Base-by-base conservation (phyloP, 2,797 vertebrate species). In the Acanthurus tractus region DNA sequence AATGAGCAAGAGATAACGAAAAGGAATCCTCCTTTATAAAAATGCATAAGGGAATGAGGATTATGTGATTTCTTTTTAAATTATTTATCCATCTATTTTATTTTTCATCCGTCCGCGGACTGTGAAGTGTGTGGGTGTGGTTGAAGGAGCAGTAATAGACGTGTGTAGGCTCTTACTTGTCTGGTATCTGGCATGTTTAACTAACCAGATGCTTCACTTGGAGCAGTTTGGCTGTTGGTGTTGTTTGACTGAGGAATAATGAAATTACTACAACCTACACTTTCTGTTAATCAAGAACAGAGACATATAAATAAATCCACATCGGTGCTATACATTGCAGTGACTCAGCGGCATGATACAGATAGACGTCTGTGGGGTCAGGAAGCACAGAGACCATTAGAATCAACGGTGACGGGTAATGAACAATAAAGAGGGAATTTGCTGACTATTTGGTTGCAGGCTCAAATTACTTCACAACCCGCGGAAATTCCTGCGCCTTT, bases 371-470 rank as follows among this genome's bases (percentile, higher is more conserved):
- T 72, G 42, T 12, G 38, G 40, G 67, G 69, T 77, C 58, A 76
- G 72, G 54, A 73, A 74, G 62, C 73, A 23, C 40, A 22, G 57
- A 54, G 70, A 76, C 73, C 74, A 67, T 64, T 73, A 74, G 70
- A 87, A 74, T 82, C 55, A 58, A 79, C 71, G 67, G 11, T 52
- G 42, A 34, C 48, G 8, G 29, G 50, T 92, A 91, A 93, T 91
- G 83, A 92, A 90, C 72, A 78, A 85, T 89, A 89, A 92, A 92
- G 86, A 88, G 79, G 70, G 81, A 89, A 89, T 86, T 89, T 84
- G 86, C 78, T 85, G 82, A 89, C 87, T 88, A 82, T 34, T 83
- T 83, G 67, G 87, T 81, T 89, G 82, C 79, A 72, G 52, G 74
- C 73, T 78, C 72, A 89, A 93, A 91, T 93, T 77, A 88, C 87